Conservation (phyloP, 2,113 vertebrate genomes). For the Ellobius talpinus region DNA sequence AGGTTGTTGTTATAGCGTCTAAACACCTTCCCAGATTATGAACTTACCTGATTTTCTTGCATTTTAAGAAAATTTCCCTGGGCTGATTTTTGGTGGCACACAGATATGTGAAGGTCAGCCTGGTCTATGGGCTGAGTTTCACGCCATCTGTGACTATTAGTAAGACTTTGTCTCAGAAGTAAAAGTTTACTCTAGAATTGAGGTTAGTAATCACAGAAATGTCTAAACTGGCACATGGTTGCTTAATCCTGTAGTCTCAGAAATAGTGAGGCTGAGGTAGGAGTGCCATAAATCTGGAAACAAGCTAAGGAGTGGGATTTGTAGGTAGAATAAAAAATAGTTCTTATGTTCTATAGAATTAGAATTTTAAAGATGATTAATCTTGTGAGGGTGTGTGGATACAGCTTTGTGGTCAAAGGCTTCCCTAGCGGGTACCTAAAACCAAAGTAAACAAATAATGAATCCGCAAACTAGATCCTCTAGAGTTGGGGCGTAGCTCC, state of each 20-base stretch:
- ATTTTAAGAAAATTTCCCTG: not conserved
- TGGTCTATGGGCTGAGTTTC: not conserved
- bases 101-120: not conserved
- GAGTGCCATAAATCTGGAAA: not conserved
- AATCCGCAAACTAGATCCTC: not conserved
- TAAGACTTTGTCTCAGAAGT: not conserved
- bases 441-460: not conserved
- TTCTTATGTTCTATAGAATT: constrained; percentile 32
- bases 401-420: not conserved
- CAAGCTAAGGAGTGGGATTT: constrained; percentile 35
- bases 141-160: not conserved
- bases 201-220: not conserved
- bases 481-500: not conserved
- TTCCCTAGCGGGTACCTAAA: not conserved
- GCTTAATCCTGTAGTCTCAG: not conserved
- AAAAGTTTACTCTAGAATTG: not conserved
- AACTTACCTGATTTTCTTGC: not conserved
- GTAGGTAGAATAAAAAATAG: not conserved
- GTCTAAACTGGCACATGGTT: not conserved
- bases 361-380: not conserved
- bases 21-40: not conserved
- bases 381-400: not conserved
- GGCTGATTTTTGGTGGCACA: not conserved
- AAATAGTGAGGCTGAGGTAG: not conserved
- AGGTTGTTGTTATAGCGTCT: not conserved